A percentile compares a stretch with the other conserved stretches of the same genome.
Evolutionary conservation across 2,888 invertebrate species (phyloP).

Genomic region (Lymantria dispar): DNA sequence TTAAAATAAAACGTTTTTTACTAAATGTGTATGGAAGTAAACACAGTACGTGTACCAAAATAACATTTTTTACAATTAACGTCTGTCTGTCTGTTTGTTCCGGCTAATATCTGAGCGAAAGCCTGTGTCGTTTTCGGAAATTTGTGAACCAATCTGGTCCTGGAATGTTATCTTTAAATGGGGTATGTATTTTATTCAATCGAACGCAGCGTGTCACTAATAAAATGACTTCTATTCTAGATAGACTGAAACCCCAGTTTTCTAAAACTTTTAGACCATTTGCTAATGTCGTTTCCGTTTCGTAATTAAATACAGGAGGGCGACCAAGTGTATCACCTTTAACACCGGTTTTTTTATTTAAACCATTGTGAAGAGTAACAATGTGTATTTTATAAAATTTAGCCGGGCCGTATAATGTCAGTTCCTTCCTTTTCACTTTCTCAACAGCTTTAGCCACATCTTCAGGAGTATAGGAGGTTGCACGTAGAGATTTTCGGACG

Average conservation of each 20-base stretch:
- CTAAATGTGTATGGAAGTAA: too few relatives aligned
- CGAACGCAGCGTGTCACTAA: not conserved
- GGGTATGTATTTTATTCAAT: not conserved
- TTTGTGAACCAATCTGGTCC: constrained; percentile 6
- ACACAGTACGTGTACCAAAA: too few relatives aligned
- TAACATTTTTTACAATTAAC: too few relatives aligned
- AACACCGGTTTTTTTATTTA: not conserved
- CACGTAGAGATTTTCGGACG: not conserved
- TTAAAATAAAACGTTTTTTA: constrained; percentile 16
- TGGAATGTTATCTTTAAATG: constrained; percentile 7
- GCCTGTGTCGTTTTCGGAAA: constrained; percentile 1
- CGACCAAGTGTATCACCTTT: not conserved
- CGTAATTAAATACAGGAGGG: constrained; percentile 1
- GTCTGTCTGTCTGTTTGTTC: too few relatives aligned
- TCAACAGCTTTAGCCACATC: not conserved
- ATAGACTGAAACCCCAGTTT: constrained; percentile 5
- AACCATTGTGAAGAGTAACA: too few relatives aligned
- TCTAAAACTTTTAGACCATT: not conserved
- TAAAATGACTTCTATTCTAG: constrained; percentile 1
- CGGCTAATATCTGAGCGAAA: constrained; percentile 17
- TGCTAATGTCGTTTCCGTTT: not conserved
- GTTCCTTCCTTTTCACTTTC: not conserved
- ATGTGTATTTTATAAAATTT: not conserved
- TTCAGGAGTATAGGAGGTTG: not conserved
- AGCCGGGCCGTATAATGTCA: not conserved